Evolutionary conservation across 1,140 invertebrate species (phyloP).

Genomic region (Bombus waltoni): DNA sequence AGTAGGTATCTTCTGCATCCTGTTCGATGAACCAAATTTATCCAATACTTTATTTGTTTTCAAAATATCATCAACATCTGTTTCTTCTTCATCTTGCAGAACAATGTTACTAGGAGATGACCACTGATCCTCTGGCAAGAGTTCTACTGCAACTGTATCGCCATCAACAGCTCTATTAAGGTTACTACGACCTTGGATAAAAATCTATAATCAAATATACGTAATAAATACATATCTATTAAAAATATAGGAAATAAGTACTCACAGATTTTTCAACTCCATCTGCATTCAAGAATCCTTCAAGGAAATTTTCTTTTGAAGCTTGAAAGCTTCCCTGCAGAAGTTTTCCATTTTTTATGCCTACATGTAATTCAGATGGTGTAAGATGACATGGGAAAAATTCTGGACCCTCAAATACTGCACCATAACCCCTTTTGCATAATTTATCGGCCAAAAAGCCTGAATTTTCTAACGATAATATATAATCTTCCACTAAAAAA

Average conservation of each 20-base stretch:
- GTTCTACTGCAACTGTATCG: slow-evolving; percentile 95
- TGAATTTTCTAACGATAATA: slow-evolving; percentile 80
- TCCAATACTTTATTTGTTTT: slow-evolving; percentile 85
- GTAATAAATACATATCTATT: slow-evolving; percentile 30
- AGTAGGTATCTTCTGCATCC: slow-evolving; percentile 87
- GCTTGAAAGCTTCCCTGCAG: slow-evolving; percentile 93
- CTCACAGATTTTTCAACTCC: slow-evolving; percentile 89
- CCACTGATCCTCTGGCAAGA: slow-evolving; percentile 96
- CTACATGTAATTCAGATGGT: slow-evolving; percentile 88
- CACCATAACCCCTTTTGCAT: slow-evolving; percentile 85
- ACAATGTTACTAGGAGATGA: slow-evolving; percentile 92
- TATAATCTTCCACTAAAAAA: slow-evolving; percentile 77
- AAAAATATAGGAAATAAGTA: slow-evolving; percentile 15
- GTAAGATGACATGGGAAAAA: slow-evolving; percentile 94
- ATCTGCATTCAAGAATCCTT: slow-evolving; percentile 94
- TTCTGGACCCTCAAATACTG: slow-evolving; percentile 85
- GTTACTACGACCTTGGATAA: slow-evolving; percentile 93
- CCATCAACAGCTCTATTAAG: slow-evolving; percentile 98
- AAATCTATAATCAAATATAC: slow-evolving; percentile 84
- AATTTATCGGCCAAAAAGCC: slow-evolving; percentile 91
- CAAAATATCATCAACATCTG: slow-evolving; percentile 74
- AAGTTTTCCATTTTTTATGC: slow-evolving; percentile 90
- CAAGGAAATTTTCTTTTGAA: slow-evolving; percentile 96
- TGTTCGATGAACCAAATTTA: slow-evolving; percentile 72
- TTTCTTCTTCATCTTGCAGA: slow-evolving; percentile 89